These are phyloP conservation scores for Todiramphus saurophagus DNA, from an alignment of 2,113 vertebrate species.

Conservation along the genomic window DNA sequence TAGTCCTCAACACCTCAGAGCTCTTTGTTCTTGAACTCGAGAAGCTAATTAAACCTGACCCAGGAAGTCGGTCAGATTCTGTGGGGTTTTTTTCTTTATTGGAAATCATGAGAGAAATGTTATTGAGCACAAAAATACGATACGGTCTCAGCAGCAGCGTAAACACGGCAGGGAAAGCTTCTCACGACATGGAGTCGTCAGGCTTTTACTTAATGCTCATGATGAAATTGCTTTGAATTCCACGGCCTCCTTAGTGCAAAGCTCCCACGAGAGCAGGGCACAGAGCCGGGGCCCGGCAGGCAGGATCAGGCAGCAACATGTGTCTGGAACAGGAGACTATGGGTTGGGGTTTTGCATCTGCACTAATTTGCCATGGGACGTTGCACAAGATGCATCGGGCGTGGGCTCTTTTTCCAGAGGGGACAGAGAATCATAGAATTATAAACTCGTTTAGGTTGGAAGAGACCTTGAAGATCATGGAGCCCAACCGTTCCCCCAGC, in stretches of 20 bases:
- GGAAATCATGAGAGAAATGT: not conserved
- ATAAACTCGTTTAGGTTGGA: no score
- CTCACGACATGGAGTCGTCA: not conserved
- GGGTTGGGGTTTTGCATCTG: not conserved
- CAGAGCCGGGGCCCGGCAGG: not conserved
- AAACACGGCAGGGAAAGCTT: not conserved
- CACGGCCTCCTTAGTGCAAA: not conserved
- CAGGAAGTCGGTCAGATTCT: not conserved
- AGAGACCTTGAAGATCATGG: no score
- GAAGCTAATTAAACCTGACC: not conserved
- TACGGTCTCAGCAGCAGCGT: not conserved
- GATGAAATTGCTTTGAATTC: not conserved
- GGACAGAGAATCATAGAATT: not conserved
- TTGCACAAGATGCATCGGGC: not conserved
- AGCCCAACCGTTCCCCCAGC: no score
- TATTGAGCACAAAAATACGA: fast-evolving
- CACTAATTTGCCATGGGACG: not conserved
- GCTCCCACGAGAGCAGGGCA: not conserved
- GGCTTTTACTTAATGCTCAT: not conserved
- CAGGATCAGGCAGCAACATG: not conserved
- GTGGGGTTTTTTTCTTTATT: not conserved
- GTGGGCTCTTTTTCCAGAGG: not conserved
- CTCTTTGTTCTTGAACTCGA: not conserved
- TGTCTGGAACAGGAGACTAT: not conserved
- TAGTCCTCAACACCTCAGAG: not conserved